Conservation (phyloP, 1,140 invertebrate species). For the Andricus grossulariae region DNA sequence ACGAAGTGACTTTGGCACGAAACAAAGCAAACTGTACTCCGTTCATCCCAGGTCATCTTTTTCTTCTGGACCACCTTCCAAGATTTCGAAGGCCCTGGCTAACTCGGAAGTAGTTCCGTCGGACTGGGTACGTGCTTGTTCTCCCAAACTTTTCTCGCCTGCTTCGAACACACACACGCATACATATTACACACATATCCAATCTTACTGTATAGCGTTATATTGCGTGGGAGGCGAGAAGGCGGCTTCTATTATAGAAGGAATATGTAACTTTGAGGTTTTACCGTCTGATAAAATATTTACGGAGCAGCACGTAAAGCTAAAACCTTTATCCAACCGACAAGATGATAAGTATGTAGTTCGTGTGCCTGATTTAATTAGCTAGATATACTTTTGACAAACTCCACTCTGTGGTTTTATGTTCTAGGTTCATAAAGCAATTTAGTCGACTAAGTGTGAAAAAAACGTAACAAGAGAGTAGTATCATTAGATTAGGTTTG, state of each 20-base stretch:
- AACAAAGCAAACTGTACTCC: conserved; percentile 8
- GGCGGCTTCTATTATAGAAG: conserved; percentile 21
- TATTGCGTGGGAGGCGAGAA: conserved; percentile 5
- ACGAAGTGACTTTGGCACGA: conserved; percentile 31
- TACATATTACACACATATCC: background rate
- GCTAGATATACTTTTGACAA: conserved; percentile 25
- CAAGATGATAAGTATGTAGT: conserved; percentile 24
- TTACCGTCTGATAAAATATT: conserved; percentile 29
- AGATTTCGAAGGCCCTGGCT: conserved; percentile 18
- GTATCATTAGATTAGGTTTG: background rate
- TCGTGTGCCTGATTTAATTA: conserved; percentile 30
- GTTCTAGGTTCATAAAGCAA: background rate
- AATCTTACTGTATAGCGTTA: background rate
- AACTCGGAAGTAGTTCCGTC: background rate
- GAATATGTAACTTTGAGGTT: conserved; percentile 31
- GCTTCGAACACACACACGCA: background rate
- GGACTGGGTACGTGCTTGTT: conserved; percentile 24
- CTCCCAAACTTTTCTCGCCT: conserved; percentile 16
- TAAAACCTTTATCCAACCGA: conserved; percentile 28
- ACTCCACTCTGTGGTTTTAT: background rate
- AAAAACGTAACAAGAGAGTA: too few species aligned
- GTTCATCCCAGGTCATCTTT: conserved; percentile 15
- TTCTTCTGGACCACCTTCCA: conserved; percentile 19
- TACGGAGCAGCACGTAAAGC: conserved; percentile 18
- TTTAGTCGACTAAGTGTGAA: background rate